These are phyloP conservation scores for Gallinago solitaria DNA, from an alignment of 2,797 vertebrate species.

Conservation along the genomic window DNA sequence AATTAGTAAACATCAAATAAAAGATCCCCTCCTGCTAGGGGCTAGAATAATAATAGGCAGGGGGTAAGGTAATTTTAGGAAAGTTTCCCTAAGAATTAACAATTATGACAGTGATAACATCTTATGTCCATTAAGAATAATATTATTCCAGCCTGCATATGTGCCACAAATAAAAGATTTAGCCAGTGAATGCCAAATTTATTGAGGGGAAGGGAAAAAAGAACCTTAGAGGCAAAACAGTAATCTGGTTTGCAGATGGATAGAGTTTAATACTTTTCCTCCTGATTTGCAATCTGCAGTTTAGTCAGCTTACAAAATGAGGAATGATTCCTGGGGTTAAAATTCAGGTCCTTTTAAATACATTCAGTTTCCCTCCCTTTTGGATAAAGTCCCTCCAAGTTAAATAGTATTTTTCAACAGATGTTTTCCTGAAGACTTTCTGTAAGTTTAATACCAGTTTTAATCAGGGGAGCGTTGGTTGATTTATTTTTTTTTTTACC, in stretches of 20 bases:
- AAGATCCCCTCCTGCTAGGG: background rate
- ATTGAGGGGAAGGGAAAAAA: background rate
- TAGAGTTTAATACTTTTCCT: background rate
- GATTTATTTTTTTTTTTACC: conserved; percentile 51
- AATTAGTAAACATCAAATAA: conserved; percentile 47
- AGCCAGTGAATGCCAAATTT: background rate
- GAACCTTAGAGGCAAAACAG: background rate
- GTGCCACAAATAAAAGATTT: background rate
- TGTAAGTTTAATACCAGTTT: background rate
- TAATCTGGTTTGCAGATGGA: background rate
- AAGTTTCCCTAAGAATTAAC: conserved; percentile 7
- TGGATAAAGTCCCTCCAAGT: background rate
- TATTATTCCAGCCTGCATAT: background rate
- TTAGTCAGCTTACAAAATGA: background rate
- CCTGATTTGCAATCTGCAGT: background rate
- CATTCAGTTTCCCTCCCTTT: background rate
- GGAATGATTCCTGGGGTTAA: conserved; percentile 2
- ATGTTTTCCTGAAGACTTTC: background rate
- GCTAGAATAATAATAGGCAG: background rate
- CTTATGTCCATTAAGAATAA: background rate
- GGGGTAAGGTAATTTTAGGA: background rate
- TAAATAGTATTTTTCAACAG: background rate
- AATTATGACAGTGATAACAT: background rate
- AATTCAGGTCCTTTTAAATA: background rate
- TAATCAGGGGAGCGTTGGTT: conserved; percentile 26